phyloP scores from a whole-genome alignment of 2,888 invertebrate genomes.

The Entomobrya multifasciata region DNA sequence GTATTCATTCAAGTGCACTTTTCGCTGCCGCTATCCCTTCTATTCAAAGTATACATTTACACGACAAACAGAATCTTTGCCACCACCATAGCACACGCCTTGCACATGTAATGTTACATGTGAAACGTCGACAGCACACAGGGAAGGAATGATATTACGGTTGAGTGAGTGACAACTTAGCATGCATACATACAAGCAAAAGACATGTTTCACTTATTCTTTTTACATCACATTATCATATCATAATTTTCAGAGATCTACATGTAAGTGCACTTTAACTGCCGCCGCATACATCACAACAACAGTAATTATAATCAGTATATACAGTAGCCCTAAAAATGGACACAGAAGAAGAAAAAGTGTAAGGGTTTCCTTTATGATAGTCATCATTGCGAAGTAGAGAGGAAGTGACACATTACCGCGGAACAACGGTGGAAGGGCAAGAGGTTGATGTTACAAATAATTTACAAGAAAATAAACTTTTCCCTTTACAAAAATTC shows the following conservation, averaged over 20 bases:
- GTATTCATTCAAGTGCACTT: not conserved
- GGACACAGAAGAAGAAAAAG: not conserved
- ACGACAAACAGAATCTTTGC: not conserved
- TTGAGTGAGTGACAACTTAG: conserved; percentile 23
- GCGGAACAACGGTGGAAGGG: conserved; percentile 28
- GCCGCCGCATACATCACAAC: conserved; percentile 51
- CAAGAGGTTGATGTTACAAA: conserved; percentile 52
- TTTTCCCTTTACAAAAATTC: conserved; percentile 15
- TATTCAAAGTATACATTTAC: conserved; percentile 26
- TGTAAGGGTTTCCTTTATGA: not conserved
- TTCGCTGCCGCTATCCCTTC: not conserved
- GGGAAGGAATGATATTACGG: conserved; percentile 23
- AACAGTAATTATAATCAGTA: conserved; percentile 47
- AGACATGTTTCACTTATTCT: not conserved
- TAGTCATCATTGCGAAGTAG: not conserved
- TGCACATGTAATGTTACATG: conserved; percentile 30
- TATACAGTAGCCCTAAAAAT: conserved; percentile 34
- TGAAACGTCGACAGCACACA: not conserved
- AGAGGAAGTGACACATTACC: conserved; percentile 54
- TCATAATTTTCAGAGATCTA: conserved; percentile 18
- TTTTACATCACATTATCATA: not conserved
- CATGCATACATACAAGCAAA: not conserved
- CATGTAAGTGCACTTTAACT: conserved; percentile 21
- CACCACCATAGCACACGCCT: conserved; percentile 19
- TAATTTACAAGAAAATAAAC: conserved; percentile 58